Percentiles rank a stretch among this genome's conserved stretches.
These are phyloP conservation scores for Asteroscopus sphinx DNA, from an alignment of 2,888 invertebrate genomes.

Conservation along the genomic window DNA sequence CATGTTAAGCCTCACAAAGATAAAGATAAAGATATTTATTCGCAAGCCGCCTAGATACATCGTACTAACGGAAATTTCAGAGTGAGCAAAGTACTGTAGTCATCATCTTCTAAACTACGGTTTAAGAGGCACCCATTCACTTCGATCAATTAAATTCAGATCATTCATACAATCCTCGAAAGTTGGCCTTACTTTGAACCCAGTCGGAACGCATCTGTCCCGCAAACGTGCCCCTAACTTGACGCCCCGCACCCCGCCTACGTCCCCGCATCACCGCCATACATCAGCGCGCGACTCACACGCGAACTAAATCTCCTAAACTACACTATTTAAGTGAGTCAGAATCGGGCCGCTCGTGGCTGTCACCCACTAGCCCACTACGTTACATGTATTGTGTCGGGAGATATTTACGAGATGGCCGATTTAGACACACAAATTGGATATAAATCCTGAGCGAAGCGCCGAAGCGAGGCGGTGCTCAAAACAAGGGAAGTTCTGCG, in stretches of 20 bases:
- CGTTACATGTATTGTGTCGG: neutral
- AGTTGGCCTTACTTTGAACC: neutral
- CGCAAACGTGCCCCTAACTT: neutral
- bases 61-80: no score
- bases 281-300: neutral
- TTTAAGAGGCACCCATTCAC: neutral
- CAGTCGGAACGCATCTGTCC: neutral
- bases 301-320: neutral
- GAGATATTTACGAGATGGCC: slow-evolving; percentile 29
- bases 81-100: neutral
- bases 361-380: slow-evolving; percentile 1
- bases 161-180: neutral
- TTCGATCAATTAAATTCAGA: neutral
- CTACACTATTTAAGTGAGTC: neutral
- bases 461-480: neutral
- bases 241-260: neutral
- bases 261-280: neutral
- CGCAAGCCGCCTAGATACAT: no score
- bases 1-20: no score
- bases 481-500: slow-evolving; percentile 4
- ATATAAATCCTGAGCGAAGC: slow-evolving; percentile 14
- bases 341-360: neutral
- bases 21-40: no score
- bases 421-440: slow-evolving; percentile 26
- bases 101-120: neutral